Evolutionary conservation across 2,113 vertebrate species (phyloP), one percentile per base, ranked within the genome.

Genomic region (Nothobranchius kuhntae): DNA sequence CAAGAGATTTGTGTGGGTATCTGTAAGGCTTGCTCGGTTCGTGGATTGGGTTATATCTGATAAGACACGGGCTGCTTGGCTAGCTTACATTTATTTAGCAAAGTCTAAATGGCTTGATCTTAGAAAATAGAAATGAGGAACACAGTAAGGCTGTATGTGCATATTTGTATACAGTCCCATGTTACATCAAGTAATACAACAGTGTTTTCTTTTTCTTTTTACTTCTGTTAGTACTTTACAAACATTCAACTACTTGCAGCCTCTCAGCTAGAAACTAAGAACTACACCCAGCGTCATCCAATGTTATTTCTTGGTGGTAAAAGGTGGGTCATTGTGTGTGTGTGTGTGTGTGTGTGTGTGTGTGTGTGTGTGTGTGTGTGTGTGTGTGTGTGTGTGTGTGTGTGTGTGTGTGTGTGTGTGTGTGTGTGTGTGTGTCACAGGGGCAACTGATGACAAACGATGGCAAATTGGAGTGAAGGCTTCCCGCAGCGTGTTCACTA

Each of bases 391-490:
- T 61, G 45, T 58, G 60, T 55, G 63, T 61, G 61, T 58, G 57
- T 66, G 58, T 36, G 15, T 71, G 66, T 63, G 63, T 55, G 56
- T 48, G 53, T 59, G 35, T 65, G 47, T 36, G 71, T 68, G 52
- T 60, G 35, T 84, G 66, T 75, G 66, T 67, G 69, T 84, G 30
- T 52, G 81, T 90, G 87, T 91, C 91, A 91, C 78, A 73, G 77
- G 90, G 91, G 89, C 89, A 92, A 91, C 82, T 80, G 74, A 85
- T 90, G 92, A 93, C 89, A 93, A 92, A 91, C 86, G 80, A 91
- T 92, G 84, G 92, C 91, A 92, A 93, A 93, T 93, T 93, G 88
- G 87, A 92, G 83, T 92, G 92, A 92, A 92, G 86, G 84, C 87
- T 84, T 86, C 91, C 90, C 36, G 71, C 89, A 73, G 89, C 68